Percentiles rank a stretch among this genome's conserved stretches.
Conservation (phyloP, 1,140 invertebrate genomes). For the Lepidostoma basale region DNA sequence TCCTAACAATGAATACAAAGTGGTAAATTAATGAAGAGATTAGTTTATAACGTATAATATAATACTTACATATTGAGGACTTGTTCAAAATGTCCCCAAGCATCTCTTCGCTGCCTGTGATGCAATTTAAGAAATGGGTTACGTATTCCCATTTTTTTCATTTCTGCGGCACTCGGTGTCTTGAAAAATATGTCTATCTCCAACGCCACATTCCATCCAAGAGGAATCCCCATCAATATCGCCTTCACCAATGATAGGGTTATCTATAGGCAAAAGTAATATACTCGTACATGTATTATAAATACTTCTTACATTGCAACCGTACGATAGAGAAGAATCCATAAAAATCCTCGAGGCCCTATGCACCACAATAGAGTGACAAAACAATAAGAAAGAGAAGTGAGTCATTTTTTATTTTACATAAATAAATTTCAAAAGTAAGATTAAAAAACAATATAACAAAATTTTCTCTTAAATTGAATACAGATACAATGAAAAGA, state of each 20-base stretch:
- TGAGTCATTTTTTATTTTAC: no score
- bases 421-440: no score
- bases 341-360: no score
- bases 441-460: no score
- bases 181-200: conserved; percentile 54
- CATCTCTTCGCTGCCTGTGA: conserved; percentile 53
- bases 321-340: no score
- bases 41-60: neutral
- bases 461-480: no score
- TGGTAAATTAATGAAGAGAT: neutral
- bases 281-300: no score
- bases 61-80: conserved; percentile 52
- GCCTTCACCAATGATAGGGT: conserved; percentile 55
- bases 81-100: conserved; percentile 51
- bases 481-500: no score
- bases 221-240: conserved; percentile 53
- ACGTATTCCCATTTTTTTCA: conserved; percentile 19
- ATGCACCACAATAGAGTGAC: no score
- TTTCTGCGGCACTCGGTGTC: conserved; percentile 38
- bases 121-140: conserved; percentile 46
- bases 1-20: neutral
- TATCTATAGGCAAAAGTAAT: no score
- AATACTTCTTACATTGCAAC: no score
- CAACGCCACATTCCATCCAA: conserved; percentile 54
- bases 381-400: no score